A percentile compares a stretch with the other conserved stretches of the same genome.
Evolutionary conservation across 2,113 vertebrate genomes (phyloP).

Genomic region (Lasiurus cinereus): DNA sequence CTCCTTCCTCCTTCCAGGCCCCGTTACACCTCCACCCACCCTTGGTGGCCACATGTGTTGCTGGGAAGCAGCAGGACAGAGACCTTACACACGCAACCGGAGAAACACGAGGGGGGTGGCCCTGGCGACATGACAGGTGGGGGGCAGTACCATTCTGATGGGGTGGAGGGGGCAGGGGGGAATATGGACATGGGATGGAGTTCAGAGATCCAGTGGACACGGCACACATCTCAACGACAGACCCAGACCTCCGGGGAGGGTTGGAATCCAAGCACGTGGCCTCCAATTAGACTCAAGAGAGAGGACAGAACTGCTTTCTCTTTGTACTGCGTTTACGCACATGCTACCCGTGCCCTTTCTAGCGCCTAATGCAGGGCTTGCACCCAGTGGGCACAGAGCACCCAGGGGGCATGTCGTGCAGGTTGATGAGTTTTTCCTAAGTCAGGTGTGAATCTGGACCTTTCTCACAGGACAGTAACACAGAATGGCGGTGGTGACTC

Average conservation of each 20-base stretch:
- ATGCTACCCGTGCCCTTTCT: neutral
- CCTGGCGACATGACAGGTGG: too few relatives aligned
- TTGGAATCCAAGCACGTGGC: neutral
- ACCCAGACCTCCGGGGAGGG: neutral
- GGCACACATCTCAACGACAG: neutral
- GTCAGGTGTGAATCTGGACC: neutral
- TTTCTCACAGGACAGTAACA: neutral
- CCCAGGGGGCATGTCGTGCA: neutral
- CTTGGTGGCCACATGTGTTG: neutral
- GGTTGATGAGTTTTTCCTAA: neutral
- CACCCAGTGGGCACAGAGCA: neutral
- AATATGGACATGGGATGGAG: neutral
- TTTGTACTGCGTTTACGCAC: neutral
- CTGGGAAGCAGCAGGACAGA: neutral
- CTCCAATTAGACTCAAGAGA: neutral
- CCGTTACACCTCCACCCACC: neutral
- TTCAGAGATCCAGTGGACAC: neutral
- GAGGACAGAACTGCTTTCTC: neutral
- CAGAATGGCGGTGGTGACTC: neutral
- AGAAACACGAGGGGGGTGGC: neutral
- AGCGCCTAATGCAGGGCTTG: neutral
- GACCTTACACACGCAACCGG: neutral
- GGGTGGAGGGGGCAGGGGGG: accelerated
- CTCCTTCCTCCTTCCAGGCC: neutral
- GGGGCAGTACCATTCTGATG: neutral